Evolutionary conservation across 23 tunicate genomes (phyloP), one percentile per base, ranked within the genome.

Genomic region (Halocynthia roretzi): DNA sequence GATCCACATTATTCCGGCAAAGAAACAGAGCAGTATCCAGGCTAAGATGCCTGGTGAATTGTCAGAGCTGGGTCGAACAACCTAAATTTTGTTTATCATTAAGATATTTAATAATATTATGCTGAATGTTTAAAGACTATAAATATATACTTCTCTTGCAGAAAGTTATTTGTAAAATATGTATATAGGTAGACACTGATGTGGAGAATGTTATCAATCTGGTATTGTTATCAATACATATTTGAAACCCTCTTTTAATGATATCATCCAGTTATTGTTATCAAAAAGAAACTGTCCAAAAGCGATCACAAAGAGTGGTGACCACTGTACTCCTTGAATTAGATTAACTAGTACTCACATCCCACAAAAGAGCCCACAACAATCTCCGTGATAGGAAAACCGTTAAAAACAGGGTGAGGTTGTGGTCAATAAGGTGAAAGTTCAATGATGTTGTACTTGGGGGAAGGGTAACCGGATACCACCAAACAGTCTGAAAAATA

Each of bases 381-480:
- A 89, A 20, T 66, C 96, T 75, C 53, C 87, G 63, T 23, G 84
- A 74, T 67, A 89, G 75, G 31, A 89, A 56, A 11, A 83, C 56
- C 7, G 70, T 68, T 12, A 89, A 51, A 56, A 89, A 89, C 5
- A 55, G 57, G 9, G 83, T 80, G 17, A 89, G 50, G 48, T 80
- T 80, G 19, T 75, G 61, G 67, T 89, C 96, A 70, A 89, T 89
- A 18, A 83, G 77, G 76, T 89, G 88, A 76, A 89, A 89, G 80
- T 84, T 89, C 20, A 89, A 31, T n/a, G 96, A 85, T 54, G 78
- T 89, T 14, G 82, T 56, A 67, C 96, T 89, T 10, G 96, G 96
- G 7, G 96, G 96, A 53, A 89, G 69, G 48, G 85, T 84, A 48
- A 71, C 76, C 0, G 96, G 96, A 70, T 89, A 89, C 96, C 96